Base-by-base conservation (phyloP, 1,140 invertebrate species). In the Drosophila grimshawi region DNA sequence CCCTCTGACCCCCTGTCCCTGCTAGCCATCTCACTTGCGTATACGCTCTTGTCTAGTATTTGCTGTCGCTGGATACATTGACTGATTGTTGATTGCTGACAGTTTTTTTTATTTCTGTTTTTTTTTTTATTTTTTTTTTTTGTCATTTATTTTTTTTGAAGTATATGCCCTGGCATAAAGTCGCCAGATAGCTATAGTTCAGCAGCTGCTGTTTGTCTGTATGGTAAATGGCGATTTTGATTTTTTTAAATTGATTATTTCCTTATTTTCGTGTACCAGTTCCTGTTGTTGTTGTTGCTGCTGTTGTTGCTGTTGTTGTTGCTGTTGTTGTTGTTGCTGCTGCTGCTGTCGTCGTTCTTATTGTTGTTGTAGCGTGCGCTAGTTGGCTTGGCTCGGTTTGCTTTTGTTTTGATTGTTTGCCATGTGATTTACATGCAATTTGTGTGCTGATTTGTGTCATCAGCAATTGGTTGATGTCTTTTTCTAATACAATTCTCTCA, bases 181-280 rank as follows among this genome's bases (percentile, higher is more conserved):
- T 46, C 48, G 32, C 4, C 52, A 56, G 35, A 35, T 32, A 45
- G 57, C 49, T 65, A 83, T 76, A 82, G 80, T 66, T 73, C 66
- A 86, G 78, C 74, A 61, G 62, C 62, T 59, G 53, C 61, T 72
- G 74, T 51, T 72, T 45, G 35, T 7, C 32, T 62, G 52, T 70
- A 82, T 81, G 78, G 78, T 81, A 86, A 86, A 86, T 86, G 82
- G 85, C 82, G 85, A 89, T 89, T 89, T 89, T 89, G 85, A 89
- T 89, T 89, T 89, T 88, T 89, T 89, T 89, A 89, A 89, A 88
- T 88, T 88, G 85, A 88, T 88, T 88, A 88, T 89, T 88, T 88
- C 85, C 85, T 88, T 89, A 88, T 88, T 88, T 88, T 88, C 83
- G 85, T 83, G 86, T 77, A 77, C 77, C 68, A 77, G 52, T 72